phyloP scores from a whole-genome alignment of 2,113 vertebrate species.

The Lynx canadensis region DNA sequence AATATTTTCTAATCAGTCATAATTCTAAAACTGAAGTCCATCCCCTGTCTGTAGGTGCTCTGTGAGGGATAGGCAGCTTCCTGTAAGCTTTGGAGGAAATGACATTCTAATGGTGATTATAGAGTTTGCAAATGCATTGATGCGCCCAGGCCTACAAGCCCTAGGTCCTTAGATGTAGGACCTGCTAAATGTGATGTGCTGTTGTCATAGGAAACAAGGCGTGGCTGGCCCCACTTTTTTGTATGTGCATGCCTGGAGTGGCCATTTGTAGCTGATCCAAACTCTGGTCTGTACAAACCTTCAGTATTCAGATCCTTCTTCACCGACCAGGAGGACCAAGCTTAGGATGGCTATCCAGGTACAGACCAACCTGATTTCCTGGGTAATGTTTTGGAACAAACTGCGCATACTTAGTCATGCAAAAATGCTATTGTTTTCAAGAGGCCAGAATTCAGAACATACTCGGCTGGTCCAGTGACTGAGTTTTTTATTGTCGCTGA shows the following conservation, averaged over 20 bases:
- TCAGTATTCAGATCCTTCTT: background rate
- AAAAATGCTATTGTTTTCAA: slow-evolving; percentile 21
- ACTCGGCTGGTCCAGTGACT: background rate
- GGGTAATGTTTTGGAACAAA: slow-evolving; percentile 50
- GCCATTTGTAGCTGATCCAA: background rate
- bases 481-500: background rate
- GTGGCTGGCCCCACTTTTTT: background rate
- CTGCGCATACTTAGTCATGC: background rate
- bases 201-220: background rate
- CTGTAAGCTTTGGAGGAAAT: background rate
- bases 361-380: background rate
- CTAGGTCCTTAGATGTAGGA: background rate
- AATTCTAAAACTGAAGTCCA: background rate
- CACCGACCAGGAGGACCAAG: background rate
- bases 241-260: background rate
- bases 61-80: background rate
- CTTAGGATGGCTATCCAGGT: accelerated
- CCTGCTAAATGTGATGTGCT: background rate
- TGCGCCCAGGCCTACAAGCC: background rate
- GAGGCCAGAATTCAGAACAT: slow-evolving; percentile 33
- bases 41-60: no score
- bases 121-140: background rate
- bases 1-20: background rate
- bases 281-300: background rate
- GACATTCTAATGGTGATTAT: background rate